Evolutionary conservation across 2,797 vertebrate species (phyloP), one percentile per base, ranked within the genome.

Genomic region (Enteromius mattozi): DNA sequence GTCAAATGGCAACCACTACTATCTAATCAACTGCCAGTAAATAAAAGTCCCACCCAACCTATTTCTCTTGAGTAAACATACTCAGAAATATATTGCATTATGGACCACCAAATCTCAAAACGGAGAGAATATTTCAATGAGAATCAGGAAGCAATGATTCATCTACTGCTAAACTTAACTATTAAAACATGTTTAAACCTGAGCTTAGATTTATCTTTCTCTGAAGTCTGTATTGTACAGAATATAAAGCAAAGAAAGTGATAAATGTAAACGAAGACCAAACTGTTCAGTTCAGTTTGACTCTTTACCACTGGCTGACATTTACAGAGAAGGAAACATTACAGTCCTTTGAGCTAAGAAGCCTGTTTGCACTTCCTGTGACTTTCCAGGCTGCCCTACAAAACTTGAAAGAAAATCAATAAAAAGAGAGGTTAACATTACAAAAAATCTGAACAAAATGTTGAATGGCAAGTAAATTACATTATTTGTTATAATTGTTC

Each of bases 191-290:
- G n/a, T 30, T 27, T 27, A 61, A 61, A 61, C 4, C 59, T 27
- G 5, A 63, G 61, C 61, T 30, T 63, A 63, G 59, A 16, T 63
- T 14, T 30, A 16, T 63, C 56, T 27, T n/a, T 61, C 24, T 61
- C 27, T 61, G 78, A 88, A 81, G 87, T 88, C 87, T 88, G 91
- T 88, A 89, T 88, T 87, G 87, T 63, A 69, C 63, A 47, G 86
- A 65, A 84, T 83, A 86, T 83, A 83, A 85, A 87, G 45, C 80
- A 68, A 77, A 87, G 85, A 87, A 71, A 80, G 63, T 77, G 71
- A 91, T 92, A 90, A 63, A 63, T 91, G 84, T 83, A 87, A 83
- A 82, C 35, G 61, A 82, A 81, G 69, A 78, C 84, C 75, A 79
- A 45, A 84, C 80, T 54, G 72, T 80, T 68, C 69, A 65, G 69